phyloP scores from a whole-genome alignment of 2,113 vertebrate species.

The Ceratotherium simum region DNA sequence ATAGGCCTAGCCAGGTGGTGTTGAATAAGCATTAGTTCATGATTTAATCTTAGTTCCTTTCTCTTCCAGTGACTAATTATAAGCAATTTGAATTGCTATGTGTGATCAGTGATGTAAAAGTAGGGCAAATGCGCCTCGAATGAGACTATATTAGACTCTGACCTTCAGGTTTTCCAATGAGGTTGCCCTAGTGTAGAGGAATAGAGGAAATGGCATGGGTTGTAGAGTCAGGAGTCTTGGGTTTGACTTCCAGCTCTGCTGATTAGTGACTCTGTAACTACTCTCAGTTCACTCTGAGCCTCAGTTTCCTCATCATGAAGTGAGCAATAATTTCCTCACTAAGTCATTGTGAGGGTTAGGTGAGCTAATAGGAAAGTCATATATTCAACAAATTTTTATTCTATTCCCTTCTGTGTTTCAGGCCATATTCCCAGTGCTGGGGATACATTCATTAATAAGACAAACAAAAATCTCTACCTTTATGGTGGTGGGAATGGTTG shows the following conservation, averaged over 20 bases:
- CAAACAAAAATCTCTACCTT: background rate
- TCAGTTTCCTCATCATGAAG: background rate
- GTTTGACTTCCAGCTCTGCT: background rate
- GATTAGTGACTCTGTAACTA: background rate
- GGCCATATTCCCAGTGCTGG: background rate
- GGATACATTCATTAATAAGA: background rate
- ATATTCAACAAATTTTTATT: background rate
- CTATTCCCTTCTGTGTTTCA: background rate
- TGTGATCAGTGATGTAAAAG: slow-evolving; percentile 71
- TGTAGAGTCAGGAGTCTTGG: background rate
- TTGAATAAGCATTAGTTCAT: slow-evolving; percentile 83
- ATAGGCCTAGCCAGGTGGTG: slow-evolving; percentile 80
- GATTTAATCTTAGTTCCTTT: slow-evolving; percentile 81
- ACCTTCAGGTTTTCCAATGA: slow-evolving; percentile 42
- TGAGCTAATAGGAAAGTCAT: background rate
- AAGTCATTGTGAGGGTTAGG: background rate
- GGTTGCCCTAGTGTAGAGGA: background rate
- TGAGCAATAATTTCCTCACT: background rate
- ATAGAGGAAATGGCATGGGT: background rate
- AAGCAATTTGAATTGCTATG: slow-evolving; percentile 79
- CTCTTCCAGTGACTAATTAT: slow-evolving; percentile 80
- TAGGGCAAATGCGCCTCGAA: slow-evolving; percentile 70
- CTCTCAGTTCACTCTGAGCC: background rate
- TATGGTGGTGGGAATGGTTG: background rate
- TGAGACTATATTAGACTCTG: slow-evolving; percentile 62